Evolutionary conservation across 2,888 invertebrate species (phyloP).

Genomic region (Flabesymbios commensalis): DNA sequence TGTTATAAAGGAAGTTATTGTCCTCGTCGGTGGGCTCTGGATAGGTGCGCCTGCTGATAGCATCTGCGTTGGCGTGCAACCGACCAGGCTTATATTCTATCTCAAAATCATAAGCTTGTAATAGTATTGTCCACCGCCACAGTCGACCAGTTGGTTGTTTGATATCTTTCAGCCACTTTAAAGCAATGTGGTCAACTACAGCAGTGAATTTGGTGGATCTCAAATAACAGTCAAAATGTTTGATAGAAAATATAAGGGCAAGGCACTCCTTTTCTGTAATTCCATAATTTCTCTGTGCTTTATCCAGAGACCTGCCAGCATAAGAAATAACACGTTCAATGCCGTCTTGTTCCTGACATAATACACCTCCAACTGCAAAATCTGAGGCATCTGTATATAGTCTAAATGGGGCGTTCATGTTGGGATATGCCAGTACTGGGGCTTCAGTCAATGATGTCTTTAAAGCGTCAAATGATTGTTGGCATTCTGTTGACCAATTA

Average conservation of each 20-base stretch:
- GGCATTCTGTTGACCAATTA: neutral
- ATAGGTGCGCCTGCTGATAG: neutral
- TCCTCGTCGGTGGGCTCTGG: too few relatives aligned
- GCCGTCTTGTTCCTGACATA: slow-evolving; percentile 2
- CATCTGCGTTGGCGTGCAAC: neutral
- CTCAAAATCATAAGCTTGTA: neutral
- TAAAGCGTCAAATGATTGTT: slow-evolving; percentile 1
- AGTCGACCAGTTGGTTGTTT: neutral
- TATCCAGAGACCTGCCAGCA: neutral
- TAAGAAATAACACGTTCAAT: slow-evolving; percentile 6
- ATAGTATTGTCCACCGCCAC: neutral
- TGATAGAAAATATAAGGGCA: slow-evolving; percentile 1
- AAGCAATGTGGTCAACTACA: neutral
- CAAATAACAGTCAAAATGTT: slow-evolving; percentile 5
- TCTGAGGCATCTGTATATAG: slow-evolving; percentile 5
- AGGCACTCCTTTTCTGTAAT: slow-evolving; percentile 12
- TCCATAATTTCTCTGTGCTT: neutral
- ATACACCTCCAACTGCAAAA: neutral
- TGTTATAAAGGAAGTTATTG: too few relatives aligned
- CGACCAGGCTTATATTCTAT: neutral
- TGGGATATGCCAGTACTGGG: slow-evolving; percentile 2
- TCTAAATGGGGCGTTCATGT: neutral
- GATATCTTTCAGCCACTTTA: neutral
- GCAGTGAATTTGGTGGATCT: neutral
- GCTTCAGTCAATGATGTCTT: neutral